Evolutionary conservation across 53 echinoderm and acorn worm species (phyloP).

Genomic region (Mesocentrotus franciscanus): DNA sequence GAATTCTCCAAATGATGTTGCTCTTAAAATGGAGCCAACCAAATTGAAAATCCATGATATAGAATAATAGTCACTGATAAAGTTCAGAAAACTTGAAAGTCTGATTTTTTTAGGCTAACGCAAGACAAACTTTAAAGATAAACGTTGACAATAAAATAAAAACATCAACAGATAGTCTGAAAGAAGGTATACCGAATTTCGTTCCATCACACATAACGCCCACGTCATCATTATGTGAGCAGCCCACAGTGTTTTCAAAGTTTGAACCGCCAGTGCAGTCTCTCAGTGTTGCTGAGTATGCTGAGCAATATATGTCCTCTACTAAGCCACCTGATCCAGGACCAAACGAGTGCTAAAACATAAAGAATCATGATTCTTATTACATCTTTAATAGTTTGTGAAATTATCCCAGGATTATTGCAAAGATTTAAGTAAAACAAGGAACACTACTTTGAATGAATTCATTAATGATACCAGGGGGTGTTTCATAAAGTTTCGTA

Average conservation of each 20-base stretch:
- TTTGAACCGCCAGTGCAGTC: neutral
- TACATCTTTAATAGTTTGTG: neutral
- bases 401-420: too few species aligned
- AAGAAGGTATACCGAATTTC: neutral
- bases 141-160: neutral
- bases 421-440: too few species aligned
- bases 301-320: neutral
- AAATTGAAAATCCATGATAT: too few species aligned
- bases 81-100: too few species aligned
- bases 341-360: slow-evolving; percentile 19
- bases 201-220: slow-evolving; percentile 12
- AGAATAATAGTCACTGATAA: too few species aligned
- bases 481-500: too few species aligned
- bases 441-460: too few species aligned
- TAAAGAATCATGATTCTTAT: neutral
- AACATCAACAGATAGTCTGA: neutral
- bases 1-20: too few species aligned
- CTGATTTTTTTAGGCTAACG: too few species aligned
- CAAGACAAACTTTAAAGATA: neutral
- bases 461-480: too few species aligned
- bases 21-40: too few species aligned
- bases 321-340: neutral
- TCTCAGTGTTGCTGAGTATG: neutral
- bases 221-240: neutral
- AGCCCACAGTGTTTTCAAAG: neutral